Percentiles rank a stretch among this genome's conserved stretches.
Conservation (phyloP, 2,888 invertebrate genomes). For the Carpatolechia fugitivella region DNA sequence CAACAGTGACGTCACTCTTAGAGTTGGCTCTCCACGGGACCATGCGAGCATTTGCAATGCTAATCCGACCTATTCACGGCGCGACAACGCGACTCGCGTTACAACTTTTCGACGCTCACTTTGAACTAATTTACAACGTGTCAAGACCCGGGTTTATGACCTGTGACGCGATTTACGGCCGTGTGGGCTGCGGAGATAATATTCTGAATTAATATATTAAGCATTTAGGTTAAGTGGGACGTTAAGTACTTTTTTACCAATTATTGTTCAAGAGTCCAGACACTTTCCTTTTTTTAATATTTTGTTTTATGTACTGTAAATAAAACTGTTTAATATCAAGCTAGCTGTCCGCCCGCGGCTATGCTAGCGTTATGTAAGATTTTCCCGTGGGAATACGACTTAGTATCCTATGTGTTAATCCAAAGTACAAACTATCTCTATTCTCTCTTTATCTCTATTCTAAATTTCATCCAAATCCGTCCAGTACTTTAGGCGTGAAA, state of each 20-base stretch:
- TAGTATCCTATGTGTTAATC: too few species aligned
- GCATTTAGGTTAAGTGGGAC: neutral
- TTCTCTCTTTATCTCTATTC: too few species aligned
- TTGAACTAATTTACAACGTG: conserved; percentile 22
- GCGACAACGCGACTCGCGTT: conserved; percentile 12
- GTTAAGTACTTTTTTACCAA: neutral
- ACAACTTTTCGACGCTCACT: conserved; percentile 19
- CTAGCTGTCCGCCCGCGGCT: too few species aligned
- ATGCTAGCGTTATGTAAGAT: too few species aligned
- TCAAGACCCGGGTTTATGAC: conserved; percentile 17
- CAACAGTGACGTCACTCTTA: conserved; percentile 4
- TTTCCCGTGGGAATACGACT: too few species aligned
- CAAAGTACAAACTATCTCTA: too few species aligned
- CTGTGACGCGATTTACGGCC: neutral
- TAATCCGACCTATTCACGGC: conserved; percentile 30
- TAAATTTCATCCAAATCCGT: too few species aligned
- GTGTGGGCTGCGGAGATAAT: neutral
- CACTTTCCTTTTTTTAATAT: too few species aligned
- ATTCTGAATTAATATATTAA: conserved; percentile 5
- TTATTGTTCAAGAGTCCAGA: too few species aligned
- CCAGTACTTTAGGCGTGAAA: too few species aligned
- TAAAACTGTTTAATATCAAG: too few species aligned
- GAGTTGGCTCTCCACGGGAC: conserved; percentile 6
- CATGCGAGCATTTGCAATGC: conserved; percentile 35
- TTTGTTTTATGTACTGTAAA: too few species aligned